Percentiles rank a stretch among this genome's conserved stretches.
These are phyloP conservation scores for Rallus limicola DNA, from an alignment of 2,113 vertebrate species.

Conservation along the genomic window DNA sequence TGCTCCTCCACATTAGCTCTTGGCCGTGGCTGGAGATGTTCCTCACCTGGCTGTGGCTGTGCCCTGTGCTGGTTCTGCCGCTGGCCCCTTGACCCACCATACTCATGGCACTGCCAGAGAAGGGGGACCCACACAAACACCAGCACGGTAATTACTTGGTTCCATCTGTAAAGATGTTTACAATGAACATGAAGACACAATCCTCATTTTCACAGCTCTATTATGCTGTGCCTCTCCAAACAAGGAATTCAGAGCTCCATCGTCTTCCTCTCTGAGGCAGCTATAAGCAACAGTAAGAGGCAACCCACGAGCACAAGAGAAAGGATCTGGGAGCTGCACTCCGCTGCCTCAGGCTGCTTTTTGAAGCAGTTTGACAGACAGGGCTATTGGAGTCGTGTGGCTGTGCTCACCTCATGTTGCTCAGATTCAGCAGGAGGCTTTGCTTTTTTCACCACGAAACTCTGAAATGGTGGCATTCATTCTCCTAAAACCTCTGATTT, in stretches of 20 bases:
- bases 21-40: background rate
- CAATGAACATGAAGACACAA: background rate
- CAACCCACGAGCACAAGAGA: background rate
- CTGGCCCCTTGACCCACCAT: background rate
- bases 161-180: background rate
- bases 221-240: background rate
- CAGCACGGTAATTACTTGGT: background rate
- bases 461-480: background rate
- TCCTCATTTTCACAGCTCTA: background rate
- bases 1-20: background rate
- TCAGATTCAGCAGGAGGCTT: background rate
- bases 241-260: background rate
- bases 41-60: background rate
- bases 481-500: background rate
- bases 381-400: background rate
- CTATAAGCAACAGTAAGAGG: background rate
- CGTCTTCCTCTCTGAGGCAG: background rate
- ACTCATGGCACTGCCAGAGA: background rate
- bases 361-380: background rate
- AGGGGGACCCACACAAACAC: background rate
- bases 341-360: too few relatives aligned
- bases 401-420: rapidly evolving
- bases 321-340: background rate
- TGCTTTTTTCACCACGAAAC: background rate
- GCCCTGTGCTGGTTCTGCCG: too few relatives aligned